These are phyloP conservation scores for Eupeodes latifasciatus DNA, from an alignment of 2,888 invertebrate species.

Conservation along the genomic window DNA sequence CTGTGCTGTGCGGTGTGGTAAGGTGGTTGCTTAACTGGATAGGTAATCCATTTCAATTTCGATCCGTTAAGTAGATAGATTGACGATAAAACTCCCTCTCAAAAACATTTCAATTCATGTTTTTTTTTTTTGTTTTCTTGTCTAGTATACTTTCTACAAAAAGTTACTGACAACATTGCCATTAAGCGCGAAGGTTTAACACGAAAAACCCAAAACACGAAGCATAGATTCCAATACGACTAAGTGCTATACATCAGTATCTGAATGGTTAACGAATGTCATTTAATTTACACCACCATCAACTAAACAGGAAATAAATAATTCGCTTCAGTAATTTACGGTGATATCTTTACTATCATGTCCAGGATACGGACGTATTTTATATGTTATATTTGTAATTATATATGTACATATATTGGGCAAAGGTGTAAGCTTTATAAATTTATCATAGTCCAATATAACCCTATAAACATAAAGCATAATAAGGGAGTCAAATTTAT, in stretches of 20 bases:
- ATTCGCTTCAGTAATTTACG: conserved; percentile 61
- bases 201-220: conserved; percentile 3
- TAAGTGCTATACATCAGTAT: background rate
- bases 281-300: conserved; percentile 60
- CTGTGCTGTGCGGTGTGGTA: background rate
- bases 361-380: background rate
- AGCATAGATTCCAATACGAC: background rate
- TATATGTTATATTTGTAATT: no score
- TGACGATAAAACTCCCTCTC: background rate
- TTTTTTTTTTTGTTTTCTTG: background rate
- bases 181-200: conserved; percentile 55
- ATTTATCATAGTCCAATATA: no score
- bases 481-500: no score
- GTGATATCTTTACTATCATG: conserved; percentile 33
- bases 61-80: conserved; percentile 41
- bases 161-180: conserved; percentile 30
- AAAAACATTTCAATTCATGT: conserved; percentile 46
- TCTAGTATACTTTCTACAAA: background rate
- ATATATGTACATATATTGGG: background rate
- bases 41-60: conserved; percentile 66
- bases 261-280: conserved; percentile 52
- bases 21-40: conserved; percentile 5
- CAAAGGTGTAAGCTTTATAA: background rate
- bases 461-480: no score
- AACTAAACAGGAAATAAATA: conserved; percentile 62